Percentiles rank a stretch among this genome's conserved stretches.
These are phyloP conservation scores for Uromys caudimaculatus DNA, from an alignment of 2,797 vertebrate genomes.

Conservation along the genomic window DNA sequence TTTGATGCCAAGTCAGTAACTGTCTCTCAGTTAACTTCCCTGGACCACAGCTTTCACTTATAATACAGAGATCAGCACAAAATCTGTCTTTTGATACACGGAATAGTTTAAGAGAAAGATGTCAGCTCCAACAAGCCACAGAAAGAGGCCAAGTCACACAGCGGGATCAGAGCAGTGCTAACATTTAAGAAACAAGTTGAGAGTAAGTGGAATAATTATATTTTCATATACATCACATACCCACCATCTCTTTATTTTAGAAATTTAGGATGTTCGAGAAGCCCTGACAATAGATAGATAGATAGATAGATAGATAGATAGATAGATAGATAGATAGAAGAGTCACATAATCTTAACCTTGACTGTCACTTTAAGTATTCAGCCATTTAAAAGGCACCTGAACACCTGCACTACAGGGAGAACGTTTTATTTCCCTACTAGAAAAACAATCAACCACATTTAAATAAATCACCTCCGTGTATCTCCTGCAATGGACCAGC, in stretches of 20 bases:
- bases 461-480: slow-evolving; percentile 78
- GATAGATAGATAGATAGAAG: not conserved
- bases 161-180: not conserved
- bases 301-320: not conserved
- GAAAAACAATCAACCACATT: slow-evolving; percentile 81
- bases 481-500: slow-evolving; percentile 71
- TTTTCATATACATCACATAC: not conserved
- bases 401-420: slow-evolving; percentile 73
- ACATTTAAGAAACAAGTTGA: not conserved
- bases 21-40: not conserved
- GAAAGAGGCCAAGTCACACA: not conserved
- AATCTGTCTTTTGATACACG: not conserved
- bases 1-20: not conserved
- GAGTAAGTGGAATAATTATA: not conserved
- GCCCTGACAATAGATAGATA: not conserved
- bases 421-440: slow-evolving; percentile 77
- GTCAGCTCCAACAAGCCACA: slow-evolving; percentile 23
- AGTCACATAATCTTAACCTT: slow-evolving; percentile 42
- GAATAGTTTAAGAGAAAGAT: not conserved
- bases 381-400: slow-evolving; percentile 63
- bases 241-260: not conserved
- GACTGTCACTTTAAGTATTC: slow-evolving; percentile 65
- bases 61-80: not conserved
- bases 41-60: not conserved
- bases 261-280: not conserved